A percentile compares a stretch with the other conserved stretches of the same genome.
These are phyloP conservation scores for Pristis pectinata DNA, from an alignment of 2,797 vertebrate species.

Conservation along the genomic window DNA sequence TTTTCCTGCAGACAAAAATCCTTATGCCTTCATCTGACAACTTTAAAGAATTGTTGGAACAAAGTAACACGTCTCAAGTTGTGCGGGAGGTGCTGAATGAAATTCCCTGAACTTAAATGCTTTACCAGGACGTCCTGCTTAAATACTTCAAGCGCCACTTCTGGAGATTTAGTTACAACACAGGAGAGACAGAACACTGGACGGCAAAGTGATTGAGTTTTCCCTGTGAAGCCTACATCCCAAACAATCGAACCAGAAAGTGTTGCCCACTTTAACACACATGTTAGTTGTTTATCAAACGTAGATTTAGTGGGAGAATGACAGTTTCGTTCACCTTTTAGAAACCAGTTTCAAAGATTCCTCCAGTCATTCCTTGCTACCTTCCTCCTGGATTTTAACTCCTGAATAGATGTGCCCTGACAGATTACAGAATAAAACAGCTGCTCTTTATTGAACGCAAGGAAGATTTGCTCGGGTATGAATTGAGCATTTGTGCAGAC, in stretches of 20 bases:
- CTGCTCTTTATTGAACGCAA: no score
- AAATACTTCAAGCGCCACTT: neutral
- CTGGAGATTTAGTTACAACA: neutral
- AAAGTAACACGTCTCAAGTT: neutral
- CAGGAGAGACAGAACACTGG: no score
- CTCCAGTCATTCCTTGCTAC: neutral
- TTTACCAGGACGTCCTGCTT: neutral
- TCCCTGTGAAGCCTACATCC: neutral
- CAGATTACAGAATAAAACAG: no score
- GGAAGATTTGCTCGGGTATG: neutral
- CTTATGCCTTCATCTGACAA: no score
- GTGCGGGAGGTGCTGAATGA: neutral
- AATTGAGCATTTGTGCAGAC: neutral
- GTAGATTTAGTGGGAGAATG: neutral
- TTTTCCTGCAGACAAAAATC: no score
- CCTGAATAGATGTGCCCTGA: neutral
- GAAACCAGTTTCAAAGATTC: neutral
- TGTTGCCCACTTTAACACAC: neutral
- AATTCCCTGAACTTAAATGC: neutral
- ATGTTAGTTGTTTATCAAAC: neutral
- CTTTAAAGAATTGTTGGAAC: neutral
- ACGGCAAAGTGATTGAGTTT: neutral
- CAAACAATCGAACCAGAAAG: neutral
- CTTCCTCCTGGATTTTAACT: neutral
- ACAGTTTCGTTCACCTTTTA: neutral